Evolutionary conservation across 1,140 invertebrate genomes (phyloP), one percentile per base, ranked within the genome.

Genomic region (Aphelenchoides avenae): DNA sequence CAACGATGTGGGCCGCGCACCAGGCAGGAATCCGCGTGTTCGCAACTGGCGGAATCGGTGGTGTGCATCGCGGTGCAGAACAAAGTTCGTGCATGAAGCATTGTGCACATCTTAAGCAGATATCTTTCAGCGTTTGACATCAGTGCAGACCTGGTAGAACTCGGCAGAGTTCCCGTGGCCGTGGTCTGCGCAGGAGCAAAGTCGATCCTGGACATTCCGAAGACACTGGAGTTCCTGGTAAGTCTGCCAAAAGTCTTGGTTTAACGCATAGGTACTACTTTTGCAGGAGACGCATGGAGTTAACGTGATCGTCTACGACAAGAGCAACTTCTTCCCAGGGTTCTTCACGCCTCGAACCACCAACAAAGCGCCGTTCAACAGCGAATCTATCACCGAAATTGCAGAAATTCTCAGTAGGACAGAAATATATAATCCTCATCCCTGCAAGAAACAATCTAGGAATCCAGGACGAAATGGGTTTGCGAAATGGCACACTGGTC

Each of bases 171-270:
- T 55, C 85, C 86, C 5, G 84, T 95, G 1, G 84, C 88, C 52
- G 91, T 97, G 9, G 85, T 98, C 1, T 95, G 89, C 60, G 89
- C 91, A 69, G 94, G 94, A 13, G 84, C 94, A 33, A 99, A 99
- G 81, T 93, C 91, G 31, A 97, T 99, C 68, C 81, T 98, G 27
- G 94, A 98, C 77, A 91, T 98, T 70, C 85, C 84, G 1, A 86
- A 86, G 70, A 97, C 93, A 1, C 80, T 99, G 27, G 94, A 99
- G 78, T 94, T 87, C 76, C 79, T 99, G 80, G 89, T 80, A 41
- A 64, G 68, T 46, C 9, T 50, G n/a, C n/a, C 18, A 42, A 46
- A 61, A 5, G 3, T 2, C 6, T 13, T n/a, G 53, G 37, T 13
- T 44, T 46, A 62, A 68, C 15, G 13, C 15, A 27, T 22, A 15